Evolutionary conservation across 92 coral and sea anemone species (phyloP).

Genomic region (Parazoanthus atlanticus): DNA sequence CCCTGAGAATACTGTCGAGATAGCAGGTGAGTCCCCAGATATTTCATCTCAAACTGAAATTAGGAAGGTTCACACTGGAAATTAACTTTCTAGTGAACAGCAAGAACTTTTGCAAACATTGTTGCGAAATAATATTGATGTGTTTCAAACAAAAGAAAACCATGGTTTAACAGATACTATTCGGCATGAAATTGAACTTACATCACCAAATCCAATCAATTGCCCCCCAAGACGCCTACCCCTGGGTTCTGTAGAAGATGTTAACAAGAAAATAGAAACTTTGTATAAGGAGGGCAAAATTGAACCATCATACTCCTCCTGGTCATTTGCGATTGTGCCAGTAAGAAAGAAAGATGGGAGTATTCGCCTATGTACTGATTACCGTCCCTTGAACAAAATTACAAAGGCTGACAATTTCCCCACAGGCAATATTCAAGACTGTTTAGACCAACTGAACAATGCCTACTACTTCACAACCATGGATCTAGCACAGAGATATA

Average conservation of each 20-base stretch:
- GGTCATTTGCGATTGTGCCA: constrained; percentile 47
- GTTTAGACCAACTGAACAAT: constrained; percentile 40
- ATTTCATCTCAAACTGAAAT: neutral
- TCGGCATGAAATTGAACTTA: constrained; percentile 32
- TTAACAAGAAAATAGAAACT: constrained; percentile 47
- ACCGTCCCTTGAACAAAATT: constrained; percentile 46
- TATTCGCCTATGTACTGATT: constrained; percentile 26
- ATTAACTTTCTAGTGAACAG: constrained; percentile 26
- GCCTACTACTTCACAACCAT: constrained; percentile 37
- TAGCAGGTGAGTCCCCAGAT: constrained; percentile 17
- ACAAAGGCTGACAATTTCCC: constrained; percentile 50
- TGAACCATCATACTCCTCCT: constrained; percentile 48
- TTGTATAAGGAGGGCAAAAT: constrained; percentile 43
- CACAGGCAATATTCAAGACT: constrained; percentile 49
- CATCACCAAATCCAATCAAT: constrained; percentile 40
- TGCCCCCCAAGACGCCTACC: constrained; percentile 56
- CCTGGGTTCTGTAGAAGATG: constrained; percentile 53
- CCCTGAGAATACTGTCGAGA: constrained; percentile 1
- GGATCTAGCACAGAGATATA: constrained; percentile 51
- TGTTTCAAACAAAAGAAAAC: constrained; percentile 48
- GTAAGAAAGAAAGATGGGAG: constrained; percentile 46
- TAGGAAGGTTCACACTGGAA: constrained; percentile 31
- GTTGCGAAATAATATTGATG: constrained; percentile 33
- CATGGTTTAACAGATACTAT: constrained; percentile 50
- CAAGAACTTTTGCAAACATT: neutral